Conservation (phyloP, 2,888 invertebrate genomes). For the Pachydiplax longipennis region DNA sequence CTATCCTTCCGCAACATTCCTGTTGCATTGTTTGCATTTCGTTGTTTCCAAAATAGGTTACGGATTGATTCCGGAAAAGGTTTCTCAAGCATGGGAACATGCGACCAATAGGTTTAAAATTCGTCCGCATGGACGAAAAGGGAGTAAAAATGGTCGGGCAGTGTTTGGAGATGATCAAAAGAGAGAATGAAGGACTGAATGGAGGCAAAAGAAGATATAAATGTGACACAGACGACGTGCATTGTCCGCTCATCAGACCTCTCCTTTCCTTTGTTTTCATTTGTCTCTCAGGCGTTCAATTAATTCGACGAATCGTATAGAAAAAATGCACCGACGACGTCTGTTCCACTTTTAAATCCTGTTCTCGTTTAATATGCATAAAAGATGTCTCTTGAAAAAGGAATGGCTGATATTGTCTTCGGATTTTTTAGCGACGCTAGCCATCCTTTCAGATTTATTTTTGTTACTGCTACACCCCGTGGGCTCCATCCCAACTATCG, state of each 20-base stretch:
- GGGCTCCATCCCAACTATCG: background rate
- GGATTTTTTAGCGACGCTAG: background rate
- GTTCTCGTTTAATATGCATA: background rate
- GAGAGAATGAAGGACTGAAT: background rate
- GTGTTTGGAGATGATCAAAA: background rate
- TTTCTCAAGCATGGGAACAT: background rate
- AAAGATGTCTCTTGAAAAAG: background rate
- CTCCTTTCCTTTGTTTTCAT: background rate
- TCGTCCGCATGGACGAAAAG: background rate
- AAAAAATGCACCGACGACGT: background rate
- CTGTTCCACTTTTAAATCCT: background rate
- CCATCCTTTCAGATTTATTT: background rate
- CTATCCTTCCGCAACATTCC: no score
- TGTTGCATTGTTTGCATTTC: no score
- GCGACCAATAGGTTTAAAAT: background rate
- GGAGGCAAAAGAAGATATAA: background rate
- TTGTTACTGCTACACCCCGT: background rate
- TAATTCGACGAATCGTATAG: background rate
- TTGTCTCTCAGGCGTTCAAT: background rate
- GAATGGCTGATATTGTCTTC: background rate
- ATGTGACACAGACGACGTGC: background rate
- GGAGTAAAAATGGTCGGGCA: background rate
- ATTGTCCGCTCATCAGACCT: background rate
- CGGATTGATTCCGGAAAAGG: background rate
- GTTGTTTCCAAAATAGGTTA: background rate